phyloP scores from a whole-genome alignment of 2,113 vertebrate genomes.

The Dolichallabes microphthalmus region DNA sequence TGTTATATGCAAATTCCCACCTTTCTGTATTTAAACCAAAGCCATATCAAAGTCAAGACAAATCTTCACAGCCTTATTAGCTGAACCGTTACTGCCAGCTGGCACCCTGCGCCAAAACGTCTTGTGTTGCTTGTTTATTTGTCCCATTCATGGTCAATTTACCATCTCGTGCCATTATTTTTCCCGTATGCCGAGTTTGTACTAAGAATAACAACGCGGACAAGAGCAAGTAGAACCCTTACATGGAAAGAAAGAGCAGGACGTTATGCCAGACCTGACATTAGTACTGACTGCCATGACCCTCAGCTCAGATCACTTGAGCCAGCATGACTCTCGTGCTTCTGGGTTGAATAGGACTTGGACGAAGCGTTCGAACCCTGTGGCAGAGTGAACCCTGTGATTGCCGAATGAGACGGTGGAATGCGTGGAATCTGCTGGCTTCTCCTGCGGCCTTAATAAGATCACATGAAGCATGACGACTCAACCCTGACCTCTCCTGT shows the following conservation, averaged over 20 bases:
- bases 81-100: neutral
- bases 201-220: slow-evolving; percentile 55
- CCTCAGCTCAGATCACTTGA: slow-evolving; percentile 50
- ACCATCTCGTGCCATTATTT: slow-evolving; percentile 44
- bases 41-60: neutral
- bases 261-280: slow-evolving; percentile 31
- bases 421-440: slow-evolving; percentile 65
- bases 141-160: slow-evolving; percentile 36
- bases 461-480: slow-evolving; percentile 57
- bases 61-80: neutral
- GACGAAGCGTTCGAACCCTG: slow-evolving; percentile 10
- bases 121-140: neutral
- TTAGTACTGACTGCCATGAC: slow-evolving; percentile 22
- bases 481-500: slow-evolving; percentile 38
- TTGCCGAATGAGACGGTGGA: slow-evolving; percentile 51
- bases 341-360: slow-evolving; percentile 50
- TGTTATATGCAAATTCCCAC: neutral
- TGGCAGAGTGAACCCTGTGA: slow-evolving; percentile 9
- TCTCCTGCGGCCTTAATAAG: slow-evolving; percentile 56
- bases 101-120: neutral
- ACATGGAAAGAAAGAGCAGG: slow-evolving; percentile 43
- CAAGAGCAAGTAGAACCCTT: slow-evolving; percentile 32
- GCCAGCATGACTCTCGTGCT: slow-evolving; percentile 43
- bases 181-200: neutral
- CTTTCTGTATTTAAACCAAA: slow-evolving; percentile 3